Conservation (phyloP, 2,113 vertebrate genomes). For the Mesembrinibis cayennensis region DNA sequence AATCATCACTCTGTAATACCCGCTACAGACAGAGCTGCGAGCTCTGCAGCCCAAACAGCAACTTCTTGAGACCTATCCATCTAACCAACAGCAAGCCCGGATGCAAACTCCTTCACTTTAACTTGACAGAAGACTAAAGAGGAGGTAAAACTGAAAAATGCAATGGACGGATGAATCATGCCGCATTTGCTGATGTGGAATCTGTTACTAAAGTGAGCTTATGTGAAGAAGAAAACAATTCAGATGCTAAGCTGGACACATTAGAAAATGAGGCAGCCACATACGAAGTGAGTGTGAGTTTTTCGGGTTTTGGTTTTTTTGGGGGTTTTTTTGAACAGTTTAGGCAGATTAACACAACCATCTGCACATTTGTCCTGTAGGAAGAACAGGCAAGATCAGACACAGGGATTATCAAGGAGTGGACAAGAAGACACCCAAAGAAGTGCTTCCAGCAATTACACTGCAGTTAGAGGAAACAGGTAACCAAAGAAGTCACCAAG, state of each 20-base stretch:
- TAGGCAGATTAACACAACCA: background rate
- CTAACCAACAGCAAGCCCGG: background rate
- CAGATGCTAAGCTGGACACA: background rate
- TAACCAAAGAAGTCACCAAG: background rate
- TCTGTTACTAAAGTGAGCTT: background rate
- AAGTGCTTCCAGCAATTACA: background rate
- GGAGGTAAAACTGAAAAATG: background rate
- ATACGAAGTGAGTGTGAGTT: background rate
- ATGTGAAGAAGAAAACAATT: background rate
- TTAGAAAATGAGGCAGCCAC: background rate
- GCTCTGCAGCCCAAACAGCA: background rate
- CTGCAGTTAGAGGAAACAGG: background rate
- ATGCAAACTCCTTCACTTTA: background rate
- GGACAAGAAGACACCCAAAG: background rate
- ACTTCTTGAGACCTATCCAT: background rate
- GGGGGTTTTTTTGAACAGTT: background rate
- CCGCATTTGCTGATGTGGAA: background rate
- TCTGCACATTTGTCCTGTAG: background rate
- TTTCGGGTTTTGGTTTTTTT: no score
- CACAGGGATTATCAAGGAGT: background rate
- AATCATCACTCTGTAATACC: slow-evolving; percentile 23
- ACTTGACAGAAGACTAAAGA: background rate
- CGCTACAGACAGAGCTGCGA: background rate
- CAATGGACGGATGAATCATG: background rate
- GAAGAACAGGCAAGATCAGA: background rate